Conservation (phyloP, 2,113 vertebrate genomes). For the Origma solitaria region DNA sequence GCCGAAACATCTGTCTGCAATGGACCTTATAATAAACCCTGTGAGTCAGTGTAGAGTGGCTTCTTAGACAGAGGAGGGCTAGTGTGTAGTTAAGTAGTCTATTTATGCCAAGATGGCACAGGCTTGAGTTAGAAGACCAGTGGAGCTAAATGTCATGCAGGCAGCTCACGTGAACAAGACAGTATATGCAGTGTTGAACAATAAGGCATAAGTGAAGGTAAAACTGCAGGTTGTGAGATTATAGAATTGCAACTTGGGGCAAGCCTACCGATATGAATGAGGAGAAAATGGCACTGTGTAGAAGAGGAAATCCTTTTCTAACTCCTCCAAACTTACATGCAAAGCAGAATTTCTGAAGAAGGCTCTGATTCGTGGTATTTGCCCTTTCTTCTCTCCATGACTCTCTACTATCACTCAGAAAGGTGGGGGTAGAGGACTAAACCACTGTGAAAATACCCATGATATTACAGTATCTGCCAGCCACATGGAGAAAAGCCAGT, state of each 20-base stretch:
- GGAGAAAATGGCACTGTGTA: background rate
- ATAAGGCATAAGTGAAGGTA: background rate
- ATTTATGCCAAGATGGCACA: background rate
- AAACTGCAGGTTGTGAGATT: background rate
- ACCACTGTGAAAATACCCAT: background rate
- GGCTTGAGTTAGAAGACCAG: background rate
- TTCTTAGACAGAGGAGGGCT: background rate
- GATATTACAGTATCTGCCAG: background rate
- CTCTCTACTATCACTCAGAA: background rate
- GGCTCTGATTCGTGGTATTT: background rate
- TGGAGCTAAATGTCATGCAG: background rate
- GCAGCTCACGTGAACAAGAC: background rate
- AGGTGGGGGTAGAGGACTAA: background rate
- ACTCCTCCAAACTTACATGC: background rate
- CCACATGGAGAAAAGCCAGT: background rate
- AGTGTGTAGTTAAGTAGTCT: background rate
- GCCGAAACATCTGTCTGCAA: background rate
- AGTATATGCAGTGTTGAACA: background rate
- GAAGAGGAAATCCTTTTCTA: background rate
- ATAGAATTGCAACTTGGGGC: background rate
- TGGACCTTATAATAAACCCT: background rate
- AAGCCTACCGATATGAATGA: background rate
- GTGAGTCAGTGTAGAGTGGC: background rate
- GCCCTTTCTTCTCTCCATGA: background rate
- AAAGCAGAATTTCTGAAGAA: background rate